A percentile compares a stretch with the other conserved stretches of the same genome.
These are phyloP conservation scores for Oryzias dopingdopingensis DNA, from an alignment of 2,797 vertebrate genomes.

Conservation along the genomic window DNA sequence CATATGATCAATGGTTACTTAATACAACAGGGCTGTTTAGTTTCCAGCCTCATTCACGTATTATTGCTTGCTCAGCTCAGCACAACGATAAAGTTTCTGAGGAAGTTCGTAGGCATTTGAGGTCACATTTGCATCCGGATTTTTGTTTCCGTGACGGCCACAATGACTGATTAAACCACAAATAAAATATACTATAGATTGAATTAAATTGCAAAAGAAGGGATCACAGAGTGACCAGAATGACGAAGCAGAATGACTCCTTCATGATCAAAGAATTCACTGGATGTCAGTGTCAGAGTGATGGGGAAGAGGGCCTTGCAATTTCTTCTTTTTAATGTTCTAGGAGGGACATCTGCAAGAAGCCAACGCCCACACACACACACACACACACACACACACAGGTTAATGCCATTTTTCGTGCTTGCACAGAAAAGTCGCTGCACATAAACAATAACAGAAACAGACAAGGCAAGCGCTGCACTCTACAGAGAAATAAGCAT, in stretches of 20 bases:
- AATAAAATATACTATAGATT: neutral
- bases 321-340: slow-evolving; percentile 3
- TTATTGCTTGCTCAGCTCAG: slow-evolving; percentile 12
- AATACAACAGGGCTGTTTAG: slow-evolving; percentile 17
- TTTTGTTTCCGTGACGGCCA: neutral
- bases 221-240: neutral
- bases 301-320: neutral
- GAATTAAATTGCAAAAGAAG: no score
- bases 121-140: neutral
- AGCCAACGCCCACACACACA: no score
- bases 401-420: neutral
- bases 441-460: slow-evolving; percentile 44
- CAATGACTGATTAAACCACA: neutral
- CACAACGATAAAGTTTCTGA: slow-evolving; percentile 6
- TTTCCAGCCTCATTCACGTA: slow-evolving; percentile 20
- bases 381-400: no score
- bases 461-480: neutral
- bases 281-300: neutral
- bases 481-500: neutral
- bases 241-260: neutral
- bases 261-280: slow-evolving; percentile 8
- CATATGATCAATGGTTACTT: slow-evolving; percentile 6
- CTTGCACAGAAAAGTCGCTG: neutral
- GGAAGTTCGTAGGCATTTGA: slow-evolving; percentile 1
- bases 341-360: no score